Evolutionary conservation across 2,797 vertebrate genomes (phyloP).

Genomic region (Silurus lanzhouensis): DNA sequence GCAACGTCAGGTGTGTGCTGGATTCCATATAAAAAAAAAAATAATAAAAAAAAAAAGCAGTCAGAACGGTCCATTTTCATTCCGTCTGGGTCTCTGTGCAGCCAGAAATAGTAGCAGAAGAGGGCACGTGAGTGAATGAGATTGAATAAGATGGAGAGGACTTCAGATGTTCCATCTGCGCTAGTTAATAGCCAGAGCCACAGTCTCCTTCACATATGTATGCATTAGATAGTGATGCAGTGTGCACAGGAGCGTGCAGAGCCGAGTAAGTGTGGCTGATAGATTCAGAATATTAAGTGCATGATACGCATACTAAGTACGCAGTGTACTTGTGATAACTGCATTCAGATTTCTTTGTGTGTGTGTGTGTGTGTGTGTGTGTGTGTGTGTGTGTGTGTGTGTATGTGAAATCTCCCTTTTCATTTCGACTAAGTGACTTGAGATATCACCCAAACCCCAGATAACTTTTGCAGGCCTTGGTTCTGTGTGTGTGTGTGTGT

Average conservation of each 20-base stretch:
- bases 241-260: constrained; percentile 32
- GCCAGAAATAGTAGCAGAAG: neutral
- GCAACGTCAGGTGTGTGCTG: constrained; percentile 82
- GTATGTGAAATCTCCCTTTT: neutral
- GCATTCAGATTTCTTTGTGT: constrained; percentile 21
- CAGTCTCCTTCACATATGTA: constrained; percentile 31
- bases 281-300: constrained; percentile 39
- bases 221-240: constrained; percentile 40
- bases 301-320: constrained; percentile 36
- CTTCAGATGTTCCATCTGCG: constrained; percentile 15
- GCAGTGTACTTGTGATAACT: constrained; percentile 11
- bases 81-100: too few species aligned
- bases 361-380: constrained; percentile 6
- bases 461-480: neutral
- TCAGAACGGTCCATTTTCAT: neutral
- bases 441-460: neutral
- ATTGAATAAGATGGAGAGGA: constrained; percentile 32
- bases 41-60: neutral
- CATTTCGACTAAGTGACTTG: neutral
- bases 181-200: constrained; percentile 28
- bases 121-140: constrained; percentile 11
- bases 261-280: constrained; percentile 32
- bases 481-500: neutral
- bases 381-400: neutral
- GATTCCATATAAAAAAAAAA: neutral